These are phyloP conservation scores for Dolichoris vasculosae DNA, from an alignment of 1,140 invertebrate genomes.

Conservation along the genomic window DNA sequence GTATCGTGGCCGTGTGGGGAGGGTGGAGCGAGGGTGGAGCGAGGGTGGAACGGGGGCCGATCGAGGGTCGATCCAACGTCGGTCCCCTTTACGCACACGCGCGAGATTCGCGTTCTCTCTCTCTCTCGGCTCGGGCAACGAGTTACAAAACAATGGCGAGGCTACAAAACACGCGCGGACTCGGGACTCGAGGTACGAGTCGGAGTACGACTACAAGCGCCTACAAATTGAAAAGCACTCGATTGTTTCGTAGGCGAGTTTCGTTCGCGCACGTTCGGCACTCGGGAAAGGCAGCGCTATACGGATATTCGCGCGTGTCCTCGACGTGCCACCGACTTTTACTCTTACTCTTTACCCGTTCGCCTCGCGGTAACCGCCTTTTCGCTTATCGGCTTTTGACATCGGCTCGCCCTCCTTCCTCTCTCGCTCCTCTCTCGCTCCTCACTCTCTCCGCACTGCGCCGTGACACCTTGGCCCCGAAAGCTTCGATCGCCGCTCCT, in stretches of 20 bases:
- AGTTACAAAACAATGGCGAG: slow-evolving; percentile 8
- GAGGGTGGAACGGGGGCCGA: too few relatives aligned
- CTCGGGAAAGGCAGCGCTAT: slow-evolving; percentile 44
- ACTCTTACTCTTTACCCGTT: slow-evolving; percentile 14
- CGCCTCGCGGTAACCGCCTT: slow-evolving; percentile 51
- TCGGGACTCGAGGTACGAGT: too few relatives aligned
- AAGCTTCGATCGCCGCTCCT: too few relatives aligned
- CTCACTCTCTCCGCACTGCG: too few relatives aligned
- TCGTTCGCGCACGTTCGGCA: too few relatives aligned
- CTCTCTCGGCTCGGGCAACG: background rate
- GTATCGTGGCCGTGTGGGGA: too few relatives aligned
- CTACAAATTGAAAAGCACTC: background rate
- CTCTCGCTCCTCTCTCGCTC: too few relatives aligned
- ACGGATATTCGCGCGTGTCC: slow-evolving; percentile 49
- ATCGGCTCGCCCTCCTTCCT: background rate
- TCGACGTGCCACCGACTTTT: slow-evolving; percentile 56
- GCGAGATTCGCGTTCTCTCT: too few relatives aligned
- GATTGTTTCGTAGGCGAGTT: background rate
- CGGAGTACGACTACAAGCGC: background rate
- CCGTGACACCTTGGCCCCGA: too few relatives aligned
- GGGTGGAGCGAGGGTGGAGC: too few relatives aligned
- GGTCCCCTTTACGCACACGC: background rate
- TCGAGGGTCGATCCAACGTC: background rate
- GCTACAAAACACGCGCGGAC: too few relatives aligned
- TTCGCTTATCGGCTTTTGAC: slow-evolving; percentile 40